Conservation (phyloP, 2,888 invertebrate species). For the Cancer borealis region DNA sequence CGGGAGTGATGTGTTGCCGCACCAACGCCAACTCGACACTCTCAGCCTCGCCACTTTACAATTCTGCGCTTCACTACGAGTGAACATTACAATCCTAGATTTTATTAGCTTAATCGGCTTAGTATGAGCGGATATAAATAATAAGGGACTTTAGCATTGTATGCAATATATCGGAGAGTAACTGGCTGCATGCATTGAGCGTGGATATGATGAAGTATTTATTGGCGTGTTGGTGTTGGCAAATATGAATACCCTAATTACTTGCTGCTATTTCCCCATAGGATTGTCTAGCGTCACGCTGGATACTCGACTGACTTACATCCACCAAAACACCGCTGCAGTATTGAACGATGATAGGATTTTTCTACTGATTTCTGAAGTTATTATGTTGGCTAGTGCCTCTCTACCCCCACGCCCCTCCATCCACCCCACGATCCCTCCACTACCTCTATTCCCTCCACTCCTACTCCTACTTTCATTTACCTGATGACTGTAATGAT, state of each 20-base stretch:
- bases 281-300: background rate
- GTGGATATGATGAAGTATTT: background rate
- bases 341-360: slow-evolving; percentile 11
- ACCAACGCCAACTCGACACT: background rate
- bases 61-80: slow-evolving; percentile 21
- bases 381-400: background rate
- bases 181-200: background rate
- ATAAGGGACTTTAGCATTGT: slow-evolving; percentile 1
- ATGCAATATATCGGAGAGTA: slow-evolving; percentile 2
- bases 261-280: background rate
- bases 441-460: background rate
- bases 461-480: background rate
- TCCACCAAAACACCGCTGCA: background rate
- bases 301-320: background rate
- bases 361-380: background rate
- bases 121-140: slow-evolving; percentile 6
- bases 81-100: background rate
- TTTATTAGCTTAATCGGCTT: background rate
- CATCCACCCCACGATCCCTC: background rate
- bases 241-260: background rate
- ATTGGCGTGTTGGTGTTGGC: slow-evolving; percentile 1
- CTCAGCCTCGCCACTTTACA: background rate
- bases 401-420: background rate
- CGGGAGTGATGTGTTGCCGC: background rate
- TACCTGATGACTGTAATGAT: slow-evolving; percentile 1